Evolutionary conservation across 2,888 invertebrate genomes (phyloP), one percentile per base, ranked within the genome.

Genomic region (Eretmocerus hayati): DNA sequence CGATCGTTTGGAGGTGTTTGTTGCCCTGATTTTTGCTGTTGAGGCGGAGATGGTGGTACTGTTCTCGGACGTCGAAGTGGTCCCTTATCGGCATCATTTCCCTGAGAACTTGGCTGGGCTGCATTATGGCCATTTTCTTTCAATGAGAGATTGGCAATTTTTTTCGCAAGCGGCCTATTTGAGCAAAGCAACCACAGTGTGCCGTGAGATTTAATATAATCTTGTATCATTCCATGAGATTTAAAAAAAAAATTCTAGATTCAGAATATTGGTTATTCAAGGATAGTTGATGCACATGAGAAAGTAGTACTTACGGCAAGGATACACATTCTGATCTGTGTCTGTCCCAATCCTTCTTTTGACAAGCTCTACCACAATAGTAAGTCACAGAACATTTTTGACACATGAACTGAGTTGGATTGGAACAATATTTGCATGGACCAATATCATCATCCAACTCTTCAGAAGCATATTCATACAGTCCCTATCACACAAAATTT

Each of bases 301-400:
- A n/a, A n/a, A n/a, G n/a, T n/a, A n/a, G n/a, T n/a, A n/a, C 59
- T 58, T 52, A 64, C 62, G 69, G 69, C 31, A 69, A 55, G n/a
- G 50, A 30, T 36, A 50, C 44, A 44, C 71, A 71, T 15, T 61
- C 54, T 2, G 21, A 23, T 50, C 59, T 63, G 50, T 70, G 70
- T 8, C 48, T 53, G 2, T 59, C 48, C 71, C 69, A 71, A 52
- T 69, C 66, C 8, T 21, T 15, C 5, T 50, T 8, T 53, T 70
- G 70, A 39, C 71, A 71, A 1, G 41, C 22, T 42, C 46, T 55
- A 31, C 59, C 60, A 36, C 71, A 71, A 45, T 70, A 71, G 49
- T 58, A 65, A 4, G 50, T 57, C 6, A 52, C 51, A 1, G 6
- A 23, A 44, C 66, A 66, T 21, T 36, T 46, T 5, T 50, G n/a